These are phyloP conservation scores for Boulengeromyrus knoepffleri DNA, from an alignment of 2,113 vertebrate genomes.

Conservation along the genomic window DNA sequence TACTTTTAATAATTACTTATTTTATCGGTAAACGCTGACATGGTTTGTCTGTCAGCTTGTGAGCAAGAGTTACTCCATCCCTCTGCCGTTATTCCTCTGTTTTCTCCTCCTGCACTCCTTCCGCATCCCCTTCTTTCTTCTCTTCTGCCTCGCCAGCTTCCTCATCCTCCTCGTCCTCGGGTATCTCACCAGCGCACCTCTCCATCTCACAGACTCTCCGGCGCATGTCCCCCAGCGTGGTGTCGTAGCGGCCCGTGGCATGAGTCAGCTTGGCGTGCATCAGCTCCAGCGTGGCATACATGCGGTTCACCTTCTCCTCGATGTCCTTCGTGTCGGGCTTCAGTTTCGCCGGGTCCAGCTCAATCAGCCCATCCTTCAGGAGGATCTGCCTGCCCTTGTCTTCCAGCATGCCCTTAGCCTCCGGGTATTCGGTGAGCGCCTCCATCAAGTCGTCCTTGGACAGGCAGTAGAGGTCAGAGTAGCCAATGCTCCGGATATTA, in stretches of 20 bases:
- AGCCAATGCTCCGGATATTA: constrained; percentile 92
- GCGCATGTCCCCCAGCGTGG: constrained; percentile 66
- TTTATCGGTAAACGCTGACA: neutral
- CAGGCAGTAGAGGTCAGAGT: constrained; percentile 90
- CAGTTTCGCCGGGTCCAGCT: constrained; percentile 74
- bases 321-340: constrained; percentile 77
- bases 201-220: constrained; percentile 72
- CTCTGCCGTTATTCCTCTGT: neutral
- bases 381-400: constrained; percentile 91
- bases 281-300: constrained; percentile 71
- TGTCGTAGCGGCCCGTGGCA: constrained; percentile 69
- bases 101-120: constrained; percentile 15
- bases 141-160: neutral
- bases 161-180: constrained; percentile 37
- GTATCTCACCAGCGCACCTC: constrained; percentile 51
- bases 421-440: constrained; percentile 85
- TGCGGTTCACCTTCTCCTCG: constrained; percentile 72
- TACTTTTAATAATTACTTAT: neutral
- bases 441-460: constrained; percentile 98
- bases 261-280: constrained; percentile 79
- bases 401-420: constrained; percentile 88
- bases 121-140: neutral
- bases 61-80: neutral
- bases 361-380: constrained; percentile 87
- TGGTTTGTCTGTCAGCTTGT: neutral